These are phyloP conservation scores for Leucania comma DNA, from an alignment of 2,888 invertebrate genomes.

Conservation along the genomic window DNA sequence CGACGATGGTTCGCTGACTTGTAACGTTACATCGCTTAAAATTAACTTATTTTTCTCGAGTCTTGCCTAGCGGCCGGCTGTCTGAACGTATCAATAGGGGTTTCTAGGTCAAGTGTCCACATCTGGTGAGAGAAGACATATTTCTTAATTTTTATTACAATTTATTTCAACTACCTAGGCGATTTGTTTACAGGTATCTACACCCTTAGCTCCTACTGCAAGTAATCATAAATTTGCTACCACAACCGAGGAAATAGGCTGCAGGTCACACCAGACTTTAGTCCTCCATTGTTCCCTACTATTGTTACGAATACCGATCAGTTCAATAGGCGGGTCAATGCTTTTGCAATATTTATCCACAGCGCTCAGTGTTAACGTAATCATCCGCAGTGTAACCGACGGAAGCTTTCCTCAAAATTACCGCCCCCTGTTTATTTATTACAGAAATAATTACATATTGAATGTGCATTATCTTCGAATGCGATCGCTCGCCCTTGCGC, in stretches of 20 bases:
- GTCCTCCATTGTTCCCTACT: conserved; percentile 74
- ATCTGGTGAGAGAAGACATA: conserved; percentile 58
- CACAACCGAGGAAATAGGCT: conserved; percentile 51
- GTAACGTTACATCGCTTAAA: conserved; percentile 64
- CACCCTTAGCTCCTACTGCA: conserved; percentile 11
- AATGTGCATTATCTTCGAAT: conserved; percentile 59
- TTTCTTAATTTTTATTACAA: conserved; percentile 50
- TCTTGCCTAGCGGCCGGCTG: conserved; percentile 65
- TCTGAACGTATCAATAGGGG: conserved; percentile 69
- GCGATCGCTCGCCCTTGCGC: conserved; percentile 64
- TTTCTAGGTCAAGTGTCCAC: conserved; percentile 73
- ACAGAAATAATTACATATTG: conserved; percentile 64
- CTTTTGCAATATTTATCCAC: conserved; percentile 79
- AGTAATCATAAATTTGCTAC: conserved; percentile 32
- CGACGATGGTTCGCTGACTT: conserved; percentile 64
- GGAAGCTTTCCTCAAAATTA: conserved; percentile 77
- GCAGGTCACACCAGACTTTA: conserved; percentile 58
- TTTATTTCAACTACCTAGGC: conserved; percentile 1
- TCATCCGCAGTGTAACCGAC: conserved; percentile 76
- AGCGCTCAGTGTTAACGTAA: conserved; percentile 74
- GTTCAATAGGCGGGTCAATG: conserved; percentile 68
- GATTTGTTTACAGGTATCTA: conserved; percentile 21
- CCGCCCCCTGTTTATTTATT: conserved; percentile 66
- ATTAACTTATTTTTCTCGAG: conserved; percentile 66
- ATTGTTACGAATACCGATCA: conserved; percentile 71